Evolutionary conservation across 37 sponge, comb jelly and placozoan species (phyloP).

Genomic region (Cliona cf. orientalis): DNA sequence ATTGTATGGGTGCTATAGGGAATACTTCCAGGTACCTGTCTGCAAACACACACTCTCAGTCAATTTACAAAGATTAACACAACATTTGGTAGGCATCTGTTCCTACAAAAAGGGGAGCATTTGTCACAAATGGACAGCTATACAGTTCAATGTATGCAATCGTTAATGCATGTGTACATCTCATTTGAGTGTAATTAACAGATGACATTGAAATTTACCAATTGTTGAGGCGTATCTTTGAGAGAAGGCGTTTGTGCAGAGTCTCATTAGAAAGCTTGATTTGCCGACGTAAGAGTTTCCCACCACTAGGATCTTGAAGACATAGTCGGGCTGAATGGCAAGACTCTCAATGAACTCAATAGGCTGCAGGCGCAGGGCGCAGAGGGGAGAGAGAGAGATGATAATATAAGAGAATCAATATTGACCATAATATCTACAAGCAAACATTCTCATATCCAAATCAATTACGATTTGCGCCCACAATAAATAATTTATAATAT

Average conservation of each 20-base stretch:
- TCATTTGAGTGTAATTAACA: no score
- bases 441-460: background rate
- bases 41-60: no score
- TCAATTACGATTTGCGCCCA: background rate
- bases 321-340: conserved; percentile 53
- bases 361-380: conserved; percentile 9
- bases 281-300: conserved; percentile 87
- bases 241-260: conserved; percentile 75
- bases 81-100: no score
- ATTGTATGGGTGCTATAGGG: no score
- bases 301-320: conserved; percentile 79
- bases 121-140: background rate
- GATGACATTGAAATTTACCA: conserved; percentile 46
- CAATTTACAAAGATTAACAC: no score
- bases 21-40: no score
- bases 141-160: background rate
- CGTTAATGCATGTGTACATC: background rate
- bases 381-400: background rate
- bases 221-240: conserved; percentile 74
- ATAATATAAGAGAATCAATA: background rate
- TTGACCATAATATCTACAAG: background rate
- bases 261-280: conserved; percentile 75
- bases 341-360: conserved; percentile 49
- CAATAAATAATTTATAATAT: no score
- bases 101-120: conserved; percentile 4